These are phyloP conservation scores for Mesorhabditis spiculigera DNA, from an alignment of 2,888 invertebrate species.

Conservation along the genomic window DNA sequence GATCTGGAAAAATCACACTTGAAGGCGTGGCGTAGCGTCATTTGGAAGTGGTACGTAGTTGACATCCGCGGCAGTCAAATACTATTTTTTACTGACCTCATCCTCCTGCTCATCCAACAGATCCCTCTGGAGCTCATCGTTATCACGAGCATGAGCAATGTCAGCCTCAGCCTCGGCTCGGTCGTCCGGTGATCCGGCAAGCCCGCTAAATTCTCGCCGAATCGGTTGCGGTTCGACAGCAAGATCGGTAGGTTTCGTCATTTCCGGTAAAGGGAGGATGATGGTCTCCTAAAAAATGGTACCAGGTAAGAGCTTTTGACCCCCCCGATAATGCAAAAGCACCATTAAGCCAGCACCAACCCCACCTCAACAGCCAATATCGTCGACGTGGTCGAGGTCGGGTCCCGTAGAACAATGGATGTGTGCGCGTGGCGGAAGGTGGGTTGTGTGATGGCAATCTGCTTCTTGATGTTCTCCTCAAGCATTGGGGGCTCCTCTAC, in stretches of 20 bases:
- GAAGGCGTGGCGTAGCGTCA: no score
- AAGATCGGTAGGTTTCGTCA: neutral
- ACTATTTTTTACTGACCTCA: conserved; percentile 2
- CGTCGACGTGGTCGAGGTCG: neutral
- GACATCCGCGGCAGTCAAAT: neutral
- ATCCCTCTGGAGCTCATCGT: neutral
- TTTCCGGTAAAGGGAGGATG: neutral
- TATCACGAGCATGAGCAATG: neutral
- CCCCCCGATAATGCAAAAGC: neutral
- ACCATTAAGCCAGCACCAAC: no score
- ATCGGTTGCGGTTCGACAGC: neutral
- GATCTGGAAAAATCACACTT: neutral
- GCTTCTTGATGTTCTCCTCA: neutral
- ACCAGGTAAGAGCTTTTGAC: neutral
- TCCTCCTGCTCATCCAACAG: neutral
- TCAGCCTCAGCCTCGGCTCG: neutral
- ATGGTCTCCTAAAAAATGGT: neutral
- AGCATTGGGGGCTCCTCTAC: neutral
- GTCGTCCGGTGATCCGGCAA: neutral
- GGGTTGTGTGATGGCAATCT: neutral
- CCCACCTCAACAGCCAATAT: conserved; percentile 2
- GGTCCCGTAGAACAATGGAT: neutral
- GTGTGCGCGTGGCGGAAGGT: neutral
- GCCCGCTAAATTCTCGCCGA: neutral
- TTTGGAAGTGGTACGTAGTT: no score